Percentiles rank a stretch among this genome's conserved stretches.
Conservation (phyloP, 2,113 vertebrate genomes). For the Rhinopomastus cyanomelas region DNA sequence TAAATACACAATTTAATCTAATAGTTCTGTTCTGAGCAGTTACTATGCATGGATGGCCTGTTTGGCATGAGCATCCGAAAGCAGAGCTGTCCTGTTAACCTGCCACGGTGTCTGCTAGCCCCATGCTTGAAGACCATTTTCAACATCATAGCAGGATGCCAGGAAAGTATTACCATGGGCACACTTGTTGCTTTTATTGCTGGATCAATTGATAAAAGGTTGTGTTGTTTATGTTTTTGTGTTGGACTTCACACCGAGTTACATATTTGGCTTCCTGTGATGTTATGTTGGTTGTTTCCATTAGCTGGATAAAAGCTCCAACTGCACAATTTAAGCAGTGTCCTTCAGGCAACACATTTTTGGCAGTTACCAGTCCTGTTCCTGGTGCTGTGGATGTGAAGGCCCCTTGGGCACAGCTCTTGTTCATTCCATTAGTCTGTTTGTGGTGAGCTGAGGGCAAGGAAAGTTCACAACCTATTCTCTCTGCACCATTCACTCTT, state of each 20-base stretch:
- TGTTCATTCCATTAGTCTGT: background rate
- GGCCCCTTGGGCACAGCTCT: accelerated
- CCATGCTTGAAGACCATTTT: background rate
- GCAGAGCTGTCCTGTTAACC: conserved; percentile 16
- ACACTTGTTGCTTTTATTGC: background rate
- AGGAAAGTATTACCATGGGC: background rate
- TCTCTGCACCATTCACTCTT: accelerated
- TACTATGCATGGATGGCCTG: conserved; percentile 3
- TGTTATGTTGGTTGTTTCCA: background rate
- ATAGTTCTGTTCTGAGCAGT: background rate
- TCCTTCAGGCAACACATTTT: background rate
- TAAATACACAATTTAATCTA: conserved; percentile 33
- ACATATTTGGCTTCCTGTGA: background rate
- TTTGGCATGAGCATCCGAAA: conserved; percentile 9
- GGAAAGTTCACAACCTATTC: background rate
- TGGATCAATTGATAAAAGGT: background rate
- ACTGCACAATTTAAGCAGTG: background rate
- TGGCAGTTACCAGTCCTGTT: background rate
- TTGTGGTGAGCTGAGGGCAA: background rate
- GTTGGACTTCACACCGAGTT: background rate
- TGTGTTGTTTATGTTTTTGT: background rate
- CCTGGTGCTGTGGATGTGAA: accelerated
- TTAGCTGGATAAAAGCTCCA: background rate
- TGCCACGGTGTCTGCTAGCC: background rate
- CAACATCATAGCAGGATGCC: background rate